These are phyloP conservation scores for Trypoxylus dichotomus DNA, from an alignment of 1,140 invertebrate species.

Conservation along the genomic window DNA sequence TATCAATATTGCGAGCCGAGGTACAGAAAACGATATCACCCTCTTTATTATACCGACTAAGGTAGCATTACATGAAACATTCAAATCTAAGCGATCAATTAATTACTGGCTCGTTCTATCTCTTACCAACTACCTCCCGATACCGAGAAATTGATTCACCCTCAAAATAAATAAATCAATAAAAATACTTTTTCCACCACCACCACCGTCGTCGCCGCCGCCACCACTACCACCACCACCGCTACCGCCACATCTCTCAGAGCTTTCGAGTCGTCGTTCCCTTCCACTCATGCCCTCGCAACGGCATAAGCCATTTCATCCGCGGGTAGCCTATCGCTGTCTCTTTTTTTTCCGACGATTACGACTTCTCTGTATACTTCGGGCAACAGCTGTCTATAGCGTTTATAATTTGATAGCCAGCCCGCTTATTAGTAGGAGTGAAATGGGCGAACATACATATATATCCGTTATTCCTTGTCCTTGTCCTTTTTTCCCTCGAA, in stretches of 20 bases:
- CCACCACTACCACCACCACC: not conserved
- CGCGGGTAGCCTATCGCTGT: not conserved
- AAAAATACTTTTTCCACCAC: constrained; percentile 24
- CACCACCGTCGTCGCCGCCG: not conserved
- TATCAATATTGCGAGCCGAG: not conserved
- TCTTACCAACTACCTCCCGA: not conserved
- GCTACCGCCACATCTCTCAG: not conserved
- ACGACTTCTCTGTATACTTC: constrained; percentile 11
- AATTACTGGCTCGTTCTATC: not conserved
- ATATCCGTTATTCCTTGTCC: not conserved
- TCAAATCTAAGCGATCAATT: constrained; percentile 24
- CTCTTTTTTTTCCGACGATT: constrained; percentile 5
- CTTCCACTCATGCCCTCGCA: not conserved
- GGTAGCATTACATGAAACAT: not conserved
- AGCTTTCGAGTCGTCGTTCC: not conserved
- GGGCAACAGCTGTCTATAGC: constrained; percentile 22
- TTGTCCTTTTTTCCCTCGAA: not conserved
- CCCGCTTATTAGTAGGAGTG: constrained; percentile 24
- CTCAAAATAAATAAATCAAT: constrained; percentile 26
- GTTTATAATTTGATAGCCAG: constrained; percentile 22
- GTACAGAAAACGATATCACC: not conserved
- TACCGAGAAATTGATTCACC: constrained; percentile 25
- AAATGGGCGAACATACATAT: not conserved
- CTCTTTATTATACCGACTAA: not conserved
- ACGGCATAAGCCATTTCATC: constrained; percentile 12